Percentiles rank a stretch among this genome's conserved stretches.
Conservation (phyloP, 1,140 invertebrate species). For the Diorhabda elongata region DNA sequence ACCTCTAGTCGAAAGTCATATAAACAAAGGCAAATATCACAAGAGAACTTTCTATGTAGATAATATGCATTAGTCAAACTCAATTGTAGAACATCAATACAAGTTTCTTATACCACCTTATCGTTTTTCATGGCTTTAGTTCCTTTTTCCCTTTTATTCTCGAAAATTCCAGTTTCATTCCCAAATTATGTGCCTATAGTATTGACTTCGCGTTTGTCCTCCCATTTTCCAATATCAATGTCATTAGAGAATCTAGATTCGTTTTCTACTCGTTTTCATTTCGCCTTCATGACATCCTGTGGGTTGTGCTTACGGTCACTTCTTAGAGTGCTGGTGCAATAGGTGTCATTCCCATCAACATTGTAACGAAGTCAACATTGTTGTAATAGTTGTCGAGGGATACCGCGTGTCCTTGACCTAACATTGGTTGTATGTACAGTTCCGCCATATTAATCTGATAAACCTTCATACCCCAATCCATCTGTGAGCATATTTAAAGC, state of each 20-base stretch:
- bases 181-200: background rate
- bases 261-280: conserved; percentile 40
- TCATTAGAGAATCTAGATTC: conserved; percentile 30
- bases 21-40: conserved; percentile 15
- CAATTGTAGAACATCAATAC: conserved; percentile 7
- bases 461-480: conserved; percentile 15
- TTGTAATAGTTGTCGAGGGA: too few relatives aligned
- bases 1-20: conserved; percentile 9
- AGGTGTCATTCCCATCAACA: too few relatives aligned
- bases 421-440: too few relatives aligned
- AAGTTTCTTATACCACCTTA: conserved; percentile 18
- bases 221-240: conserved; percentile 40
- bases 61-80: conserved; percentile 17
- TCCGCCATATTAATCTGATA: too few relatives aligned
- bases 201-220: conserved; percentile 31
- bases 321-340: too few relatives aligned
- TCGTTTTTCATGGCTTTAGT: background rate
- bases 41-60: conserved; percentile 11
- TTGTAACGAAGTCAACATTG: too few relatives aligned
- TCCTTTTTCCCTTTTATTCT: too few relatives aligned
- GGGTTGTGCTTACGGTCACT: conserved; percentile 33
- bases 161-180: background rate
- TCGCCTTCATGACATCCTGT: conserved; percentile 26
- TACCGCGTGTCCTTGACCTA: conserved; percentile 23
- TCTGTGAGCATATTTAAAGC: conserved; percentile 42